Evolutionary conservation across 2,888 invertebrate genomes (phyloP).

Genomic region (Rhorus exstirpatorius): DNA sequence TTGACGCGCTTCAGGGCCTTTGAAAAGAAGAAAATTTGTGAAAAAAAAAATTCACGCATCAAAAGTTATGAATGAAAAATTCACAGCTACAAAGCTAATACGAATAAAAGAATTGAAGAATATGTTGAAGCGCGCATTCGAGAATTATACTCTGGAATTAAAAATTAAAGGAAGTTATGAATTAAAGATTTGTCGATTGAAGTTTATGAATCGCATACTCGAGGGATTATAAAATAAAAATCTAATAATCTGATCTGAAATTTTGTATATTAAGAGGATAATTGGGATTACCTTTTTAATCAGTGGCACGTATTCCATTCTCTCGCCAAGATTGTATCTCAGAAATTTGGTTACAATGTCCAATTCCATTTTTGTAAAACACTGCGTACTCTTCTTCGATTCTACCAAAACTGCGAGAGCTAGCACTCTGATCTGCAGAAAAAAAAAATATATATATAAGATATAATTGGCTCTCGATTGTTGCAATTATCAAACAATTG

Average conservation of each 20-base stretch:
- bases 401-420: slow-evolving; percentile 91
- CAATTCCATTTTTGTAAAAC: slow-evolving; percentile 89
- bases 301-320: slow-evolving; percentile 90
- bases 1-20: slow-evolving; percentile 87
- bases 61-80: neutral
- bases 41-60: neutral
- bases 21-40: neutral
- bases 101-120: no score
- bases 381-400: slow-evolving; percentile 91
- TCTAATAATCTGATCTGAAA: no score
- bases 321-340: slow-evolving; percentile 90
- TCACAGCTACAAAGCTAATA: no score
- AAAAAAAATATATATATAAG: slow-evolving; percentile 14
- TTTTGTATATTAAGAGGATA: no score
- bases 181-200: slow-evolving; percentile 23
- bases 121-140: no score
- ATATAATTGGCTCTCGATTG: neutral
- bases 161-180: neutral
- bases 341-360: slow-evolving; percentile 89
- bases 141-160: neutral
- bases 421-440: slow-evolving; percentile 89
- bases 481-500: neutral
- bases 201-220: no score
- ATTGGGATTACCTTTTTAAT: slow-evolving; percentile 90
- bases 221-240: no score